A percentile compares a stretch with the other conserved stretches of the same genome.
Evolutionary conservation across 2,888 invertebrate genomes (phyloP).

Genomic region (Cephus spinipes): DNA sequence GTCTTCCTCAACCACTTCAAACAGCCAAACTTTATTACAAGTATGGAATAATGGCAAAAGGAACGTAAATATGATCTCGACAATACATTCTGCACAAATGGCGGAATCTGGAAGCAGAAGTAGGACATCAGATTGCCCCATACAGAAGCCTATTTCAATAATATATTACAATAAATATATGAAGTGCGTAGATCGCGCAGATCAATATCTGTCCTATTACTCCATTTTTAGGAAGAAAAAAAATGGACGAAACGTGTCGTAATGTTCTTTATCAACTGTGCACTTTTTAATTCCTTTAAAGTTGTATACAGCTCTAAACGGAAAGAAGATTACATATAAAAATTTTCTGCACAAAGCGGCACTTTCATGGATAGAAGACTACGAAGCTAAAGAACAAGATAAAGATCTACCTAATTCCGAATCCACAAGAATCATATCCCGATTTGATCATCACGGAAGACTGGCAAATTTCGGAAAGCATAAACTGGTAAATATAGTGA

Average conservation of each 20-base stretch:
- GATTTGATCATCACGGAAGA: conserved; percentile 23
- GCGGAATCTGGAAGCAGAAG: too few relatives aligned
- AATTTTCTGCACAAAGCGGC: conserved; percentile 22
- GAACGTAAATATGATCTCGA: too few relatives aligned
- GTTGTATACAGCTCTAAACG: conserved; percentile 10
- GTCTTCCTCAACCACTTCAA: too few relatives aligned
- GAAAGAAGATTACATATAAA: conserved; percentile 20
- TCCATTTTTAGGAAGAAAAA: conserved; percentile 8
- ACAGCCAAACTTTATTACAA: too few relatives aligned
- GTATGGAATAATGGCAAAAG: too few relatives aligned
- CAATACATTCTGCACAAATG: too few relatives aligned
- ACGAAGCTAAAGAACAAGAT: conserved; percentile 15
- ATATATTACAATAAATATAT: conserved; percentile 34
- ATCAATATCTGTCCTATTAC: conserved; percentile 30
- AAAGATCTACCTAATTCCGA: conserved; percentile 7
- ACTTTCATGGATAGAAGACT: conserved; percentile 22
- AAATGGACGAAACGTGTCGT: conserved; percentile 17
- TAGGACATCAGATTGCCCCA: conserved; percentile 14
- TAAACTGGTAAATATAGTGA: too few relatives aligned
- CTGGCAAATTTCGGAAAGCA: conserved; percentile 5
- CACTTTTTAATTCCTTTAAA: conserved; percentile 20
- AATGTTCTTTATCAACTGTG: conserved; percentile 25
- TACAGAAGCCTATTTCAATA: conserved; percentile 27
- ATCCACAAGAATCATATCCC: conserved; percentile 11
- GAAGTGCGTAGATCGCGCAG: conserved; percentile 32